A percentile compares a stretch with the other conserved stretches of the same genome.
phyloP scores from a whole-genome alignment of 2,797 vertebrate genomes.

The Sebastes hubbsi region DNA sequence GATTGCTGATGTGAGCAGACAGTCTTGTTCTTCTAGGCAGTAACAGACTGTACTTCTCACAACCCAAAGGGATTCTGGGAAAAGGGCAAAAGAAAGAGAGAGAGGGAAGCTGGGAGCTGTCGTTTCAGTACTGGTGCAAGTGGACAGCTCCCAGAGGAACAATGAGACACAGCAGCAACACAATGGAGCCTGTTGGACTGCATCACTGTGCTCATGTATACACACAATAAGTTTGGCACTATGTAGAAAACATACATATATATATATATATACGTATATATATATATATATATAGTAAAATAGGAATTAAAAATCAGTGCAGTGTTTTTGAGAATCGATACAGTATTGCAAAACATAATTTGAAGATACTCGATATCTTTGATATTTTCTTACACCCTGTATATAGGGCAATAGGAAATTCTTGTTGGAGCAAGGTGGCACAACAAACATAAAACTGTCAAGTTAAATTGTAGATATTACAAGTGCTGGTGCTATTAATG shows the following conservation, averaged over 20 bases:
- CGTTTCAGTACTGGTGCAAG: constrained; percentile 27
- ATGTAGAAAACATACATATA: neutral
- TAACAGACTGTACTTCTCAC: neutral
- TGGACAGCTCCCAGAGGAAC: constrained; percentile 47
- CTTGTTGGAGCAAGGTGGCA: neutral
- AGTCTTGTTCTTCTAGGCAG: neutral
- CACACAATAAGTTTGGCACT: neutral
- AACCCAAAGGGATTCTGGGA: neutral
- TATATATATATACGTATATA: too few species aligned
- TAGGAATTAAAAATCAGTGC: too few species aligned
- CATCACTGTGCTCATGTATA: neutral
- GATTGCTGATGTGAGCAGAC: constrained; percentile 7
- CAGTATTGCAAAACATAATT: too few species aligned
- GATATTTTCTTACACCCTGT: too few species aligned
- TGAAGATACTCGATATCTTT: too few species aligned
- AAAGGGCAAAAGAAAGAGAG: neutral
- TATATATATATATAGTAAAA: too few species aligned
- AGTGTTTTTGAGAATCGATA: too few species aligned
- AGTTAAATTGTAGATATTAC: neutral
- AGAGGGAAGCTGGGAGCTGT: neutral
- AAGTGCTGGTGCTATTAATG: neutral
- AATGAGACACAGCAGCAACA: neutral
- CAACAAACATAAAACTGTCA: neutral
- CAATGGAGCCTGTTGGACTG: neutral
- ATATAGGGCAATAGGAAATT: too few species aligned